These are phyloP conservation scores for Caenorhabditis japonica DNA, from an alignment of 2,888 invertebrate genomes.

Conservation along the genomic window DNA sequence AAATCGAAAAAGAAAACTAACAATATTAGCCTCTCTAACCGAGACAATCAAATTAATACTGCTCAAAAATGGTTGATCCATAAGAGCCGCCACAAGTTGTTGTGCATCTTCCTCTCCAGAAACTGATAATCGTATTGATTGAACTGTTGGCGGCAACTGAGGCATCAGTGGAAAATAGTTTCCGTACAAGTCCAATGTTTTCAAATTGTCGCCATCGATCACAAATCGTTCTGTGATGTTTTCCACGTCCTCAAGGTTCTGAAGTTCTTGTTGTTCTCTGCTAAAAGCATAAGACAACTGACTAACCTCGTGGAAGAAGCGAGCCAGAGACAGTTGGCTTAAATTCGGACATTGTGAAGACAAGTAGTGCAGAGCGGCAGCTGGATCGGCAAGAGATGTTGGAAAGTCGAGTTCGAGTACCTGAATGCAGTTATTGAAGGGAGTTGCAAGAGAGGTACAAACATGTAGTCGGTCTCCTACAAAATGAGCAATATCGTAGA, in stretches of 20 bases:
- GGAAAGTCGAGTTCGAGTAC: constrained; percentile 75
- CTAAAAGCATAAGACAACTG: neutral
- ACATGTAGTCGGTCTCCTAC: constrained; percentile 70
- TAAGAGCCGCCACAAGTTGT: constrained; percentile 60
- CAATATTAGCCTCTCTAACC: constrained; percentile 69
- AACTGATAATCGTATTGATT: constrained; percentile 71
- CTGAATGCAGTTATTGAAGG: constrained; percentile 40
- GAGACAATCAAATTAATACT: constrained; percentile 70
- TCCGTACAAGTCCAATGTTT: constrained; percentile 74
- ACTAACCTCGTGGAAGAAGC: constrained; percentile 73
- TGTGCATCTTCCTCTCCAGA: constrained; percentile 71
- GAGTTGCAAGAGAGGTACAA: constrained; percentile 1
- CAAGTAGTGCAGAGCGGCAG: constrained; percentile 67
- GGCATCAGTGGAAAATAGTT: constrained; percentile 74
- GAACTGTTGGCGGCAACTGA: constrained; percentile 68
- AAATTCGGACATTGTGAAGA: constrained; percentile 73
- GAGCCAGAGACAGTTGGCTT: constrained; percentile 72
- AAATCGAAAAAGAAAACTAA: constrained; percentile 34
- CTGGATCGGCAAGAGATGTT: constrained; percentile 70
- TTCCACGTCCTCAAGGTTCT: constrained; percentile 50
- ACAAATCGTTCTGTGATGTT: constrained; percentile 34
- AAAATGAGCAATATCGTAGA: constrained; percentile 74
- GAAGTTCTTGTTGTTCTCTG: constrained; percentile 19
- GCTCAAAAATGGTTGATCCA: constrained; percentile 57
- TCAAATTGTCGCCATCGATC: constrained; percentile 63